These are phyloP conservation scores for Aldrovandia affinis DNA, from an alignment of 2,797 vertebrate species.

Conservation along the genomic window DNA sequence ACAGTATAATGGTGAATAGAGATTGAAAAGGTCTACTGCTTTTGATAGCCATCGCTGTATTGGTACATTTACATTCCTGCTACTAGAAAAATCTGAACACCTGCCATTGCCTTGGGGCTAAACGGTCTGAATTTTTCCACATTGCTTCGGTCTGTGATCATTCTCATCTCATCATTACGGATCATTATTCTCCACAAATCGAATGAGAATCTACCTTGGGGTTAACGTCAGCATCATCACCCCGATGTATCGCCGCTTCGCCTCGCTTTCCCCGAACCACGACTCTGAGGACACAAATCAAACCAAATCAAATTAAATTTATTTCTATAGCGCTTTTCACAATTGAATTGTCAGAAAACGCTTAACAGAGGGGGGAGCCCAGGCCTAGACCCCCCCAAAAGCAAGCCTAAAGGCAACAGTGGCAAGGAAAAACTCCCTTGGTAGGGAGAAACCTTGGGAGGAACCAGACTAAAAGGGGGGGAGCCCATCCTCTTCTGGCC, in stretches of 20 bases:
- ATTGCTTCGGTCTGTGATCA: neutral
- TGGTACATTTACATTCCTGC: neutral
- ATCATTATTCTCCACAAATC: neutral
- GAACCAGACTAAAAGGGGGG: too few relatives aligned
- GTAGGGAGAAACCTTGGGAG: too few relatives aligned
- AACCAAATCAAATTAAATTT: too few relatives aligned
- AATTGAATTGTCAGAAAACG: too few relatives aligned
- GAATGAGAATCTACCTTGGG: constrained; percentile 72
- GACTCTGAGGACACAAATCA: constrained; percentile 68
- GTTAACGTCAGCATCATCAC: constrained; percentile 96
- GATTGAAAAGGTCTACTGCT: too few relatives aligned
- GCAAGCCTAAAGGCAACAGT: too few relatives aligned
- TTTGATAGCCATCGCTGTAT: neutral
- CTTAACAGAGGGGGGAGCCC: too few relatives aligned
- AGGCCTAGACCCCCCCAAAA: too few relatives aligned
- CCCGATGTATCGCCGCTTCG: constrained; percentile 87
- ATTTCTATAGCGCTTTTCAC: too few relatives aligned
- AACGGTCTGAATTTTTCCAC: neutral
- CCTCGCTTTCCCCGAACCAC: constrained; percentile 71
- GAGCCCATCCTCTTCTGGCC: too few relatives aligned
- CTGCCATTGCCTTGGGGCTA: neutral
- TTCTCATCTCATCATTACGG: neutral
- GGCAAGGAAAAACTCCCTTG: too few relatives aligned
- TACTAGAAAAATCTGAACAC: neutral
- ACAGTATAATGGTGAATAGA: too few relatives aligned